Percentiles rank a stretch among this genome's conserved stretches.
phyloP scores from a whole-genome alignment of 2,888 invertebrate genomes.

The Eristalis pertinax region DNA sequence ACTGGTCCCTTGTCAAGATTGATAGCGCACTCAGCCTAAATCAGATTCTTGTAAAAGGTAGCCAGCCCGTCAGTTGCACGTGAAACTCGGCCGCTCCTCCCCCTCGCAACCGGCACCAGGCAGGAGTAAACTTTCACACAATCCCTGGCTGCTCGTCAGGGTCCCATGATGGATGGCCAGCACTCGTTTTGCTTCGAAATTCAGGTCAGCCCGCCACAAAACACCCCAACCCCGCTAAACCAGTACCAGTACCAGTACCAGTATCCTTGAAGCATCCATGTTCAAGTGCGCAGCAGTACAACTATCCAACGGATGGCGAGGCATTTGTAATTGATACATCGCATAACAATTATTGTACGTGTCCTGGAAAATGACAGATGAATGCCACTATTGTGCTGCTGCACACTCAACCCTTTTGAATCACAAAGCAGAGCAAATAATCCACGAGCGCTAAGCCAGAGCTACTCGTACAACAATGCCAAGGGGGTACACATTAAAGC shows the following conservation, averaged over 20 bases:
- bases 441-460: slow-evolving; percentile 17
- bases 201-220: neutral
- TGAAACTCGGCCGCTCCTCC: neutral
- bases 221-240: neutral
- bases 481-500: slow-evolving; percentile 58
- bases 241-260: neutral
- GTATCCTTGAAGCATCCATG: neutral
- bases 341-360: slow-evolving; percentile 68
- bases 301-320: slow-evolving; percentile 11
- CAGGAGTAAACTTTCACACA: neutral
- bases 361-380: slow-evolving; percentile 64
- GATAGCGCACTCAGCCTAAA: slow-evolving; percentile 1
- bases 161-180: neutral
- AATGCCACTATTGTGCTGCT: slow-evolving; percentile 51
- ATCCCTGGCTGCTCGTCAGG: neutral
- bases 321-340: slow-evolving; percentile 67
- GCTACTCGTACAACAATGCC: slow-evolving; percentile 24
- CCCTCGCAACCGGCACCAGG: too few species aligned
- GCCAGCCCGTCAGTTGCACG: neutral
- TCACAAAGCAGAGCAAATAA: slow-evolving; percentile 46
- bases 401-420: slow-evolving; percentile 33
- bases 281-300: neutral
- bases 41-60: neutral
- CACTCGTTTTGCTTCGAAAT: neutral
- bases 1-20: neutral